These are phyloP conservation scores for Agrochola lychnidis DNA, from an alignment of 2,888 invertebrate species.

Conservation along the genomic window DNA sequence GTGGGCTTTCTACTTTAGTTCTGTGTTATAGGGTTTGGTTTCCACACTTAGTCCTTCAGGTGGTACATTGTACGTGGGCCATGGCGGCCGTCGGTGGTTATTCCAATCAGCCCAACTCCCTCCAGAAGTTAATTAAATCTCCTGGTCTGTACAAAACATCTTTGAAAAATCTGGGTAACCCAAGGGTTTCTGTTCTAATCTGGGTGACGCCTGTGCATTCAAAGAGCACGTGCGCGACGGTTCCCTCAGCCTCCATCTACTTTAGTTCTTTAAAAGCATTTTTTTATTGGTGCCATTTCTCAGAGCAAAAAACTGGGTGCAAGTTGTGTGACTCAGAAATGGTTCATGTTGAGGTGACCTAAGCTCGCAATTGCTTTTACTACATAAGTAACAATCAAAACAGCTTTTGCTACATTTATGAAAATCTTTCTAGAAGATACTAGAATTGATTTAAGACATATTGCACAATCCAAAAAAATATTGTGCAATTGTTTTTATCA, in stretches of 20 bases:
- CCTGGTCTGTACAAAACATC: no score
- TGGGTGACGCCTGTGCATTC: no score
- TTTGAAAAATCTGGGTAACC: no score
- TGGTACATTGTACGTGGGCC: no score
- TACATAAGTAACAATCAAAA: neutral
- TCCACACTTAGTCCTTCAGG: no score
- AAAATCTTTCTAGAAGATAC: neutral
- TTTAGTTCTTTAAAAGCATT: neutral
- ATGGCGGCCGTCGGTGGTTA: no score
- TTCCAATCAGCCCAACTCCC: no score
- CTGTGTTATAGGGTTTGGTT: no score
- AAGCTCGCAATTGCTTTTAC: neutral
- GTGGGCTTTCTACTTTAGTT: neutral
- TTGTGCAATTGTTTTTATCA: conserved; percentile 25
- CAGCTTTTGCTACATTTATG: neutral
- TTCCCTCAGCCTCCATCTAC: no score
- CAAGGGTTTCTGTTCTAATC: no score
- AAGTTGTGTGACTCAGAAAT: neutral
- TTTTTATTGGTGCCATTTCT: neutral
- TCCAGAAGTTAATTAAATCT: no score
- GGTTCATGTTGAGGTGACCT: neutral
- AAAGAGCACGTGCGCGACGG: no score
- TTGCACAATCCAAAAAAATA: conserved; percentile 23
- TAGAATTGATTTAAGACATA: conserved; percentile 5
- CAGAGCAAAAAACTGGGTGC: neutral